phyloP scores from a whole-genome alignment of 23 tunicate genomes.

The Halocynthia roretzi region DNA sequence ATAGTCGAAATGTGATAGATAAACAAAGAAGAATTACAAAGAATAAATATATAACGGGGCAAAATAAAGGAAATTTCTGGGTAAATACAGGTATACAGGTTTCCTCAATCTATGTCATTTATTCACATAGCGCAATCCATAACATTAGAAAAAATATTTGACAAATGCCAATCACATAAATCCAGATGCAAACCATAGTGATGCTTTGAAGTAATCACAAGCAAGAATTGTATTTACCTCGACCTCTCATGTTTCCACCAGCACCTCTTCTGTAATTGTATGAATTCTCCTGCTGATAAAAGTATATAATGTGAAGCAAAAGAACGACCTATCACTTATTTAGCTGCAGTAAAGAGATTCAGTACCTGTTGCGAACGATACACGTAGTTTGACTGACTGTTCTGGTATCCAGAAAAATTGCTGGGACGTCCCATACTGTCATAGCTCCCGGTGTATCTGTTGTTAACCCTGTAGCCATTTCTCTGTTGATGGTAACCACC shows the following conservation, averaged over 20 bases:
- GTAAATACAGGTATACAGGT: no score
- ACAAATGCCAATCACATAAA: no score
- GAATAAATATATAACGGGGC: no score
- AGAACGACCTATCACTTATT: neutral
- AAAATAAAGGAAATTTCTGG: no score
- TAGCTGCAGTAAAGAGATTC: neutral
- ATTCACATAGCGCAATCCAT: no score
- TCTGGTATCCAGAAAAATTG: slow-evolving; percentile 19
- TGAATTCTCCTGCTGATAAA: slow-evolving; percentile 6
- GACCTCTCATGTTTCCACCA: slow-evolving; percentile 17
- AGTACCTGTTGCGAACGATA: neutral
- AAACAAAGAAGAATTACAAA: no score
- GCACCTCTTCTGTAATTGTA: slow-evolving; percentile 14
- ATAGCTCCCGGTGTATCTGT: slow-evolving; percentile 31
- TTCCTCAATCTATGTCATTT: no score
- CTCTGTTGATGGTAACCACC: slow-evolving; percentile 11
- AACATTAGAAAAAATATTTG: no score
- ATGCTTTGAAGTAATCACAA: no score
- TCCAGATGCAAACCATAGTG: no score
- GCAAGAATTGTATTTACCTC: slow-evolving; percentile 1
- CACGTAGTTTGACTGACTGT: slow-evolving; percentile 9
- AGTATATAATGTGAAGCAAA: neutral
- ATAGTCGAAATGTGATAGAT: no score
- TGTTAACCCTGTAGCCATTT: slow-evolving; percentile 9
- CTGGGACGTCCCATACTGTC: slow-evolving; percentile 63